Percentiles rank a stretch among this genome's conserved stretches.
These are phyloP conservation scores for Drosophila quasianomalipes DNA, from an alignment of 2,888 invertebrate genomes.

Conservation along the genomic window DNA sequence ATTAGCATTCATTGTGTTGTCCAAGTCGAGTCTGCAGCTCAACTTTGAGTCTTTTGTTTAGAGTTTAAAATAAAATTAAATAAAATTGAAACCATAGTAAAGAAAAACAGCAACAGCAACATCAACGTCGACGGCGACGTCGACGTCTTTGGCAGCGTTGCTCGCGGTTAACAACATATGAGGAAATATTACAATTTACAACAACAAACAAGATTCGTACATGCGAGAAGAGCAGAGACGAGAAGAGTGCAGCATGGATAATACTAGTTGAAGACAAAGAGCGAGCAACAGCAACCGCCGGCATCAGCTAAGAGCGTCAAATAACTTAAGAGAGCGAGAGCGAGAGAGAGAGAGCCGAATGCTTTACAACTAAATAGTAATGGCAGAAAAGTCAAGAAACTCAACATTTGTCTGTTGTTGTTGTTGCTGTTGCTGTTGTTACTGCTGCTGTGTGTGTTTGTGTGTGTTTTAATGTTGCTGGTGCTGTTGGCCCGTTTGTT, in stretches of 20 bases:
- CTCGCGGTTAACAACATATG: slow-evolving; percentile 58
- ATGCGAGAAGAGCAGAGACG: slow-evolving; percentile 4
- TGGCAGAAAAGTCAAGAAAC: slow-evolving; percentile 78
- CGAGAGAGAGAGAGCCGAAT: slow-evolving; percentile 39
- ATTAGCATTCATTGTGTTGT: slow-evolving; percentile 59
- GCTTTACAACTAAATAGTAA: slow-evolving; percentile 55
- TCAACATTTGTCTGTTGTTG: slow-evolving; percentile 56
- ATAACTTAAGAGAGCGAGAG: slow-evolving; percentile 18
- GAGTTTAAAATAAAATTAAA: slow-evolving; percentile 79
- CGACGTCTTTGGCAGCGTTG: slow-evolving; percentile 24
- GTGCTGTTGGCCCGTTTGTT: slow-evolving; percentile 52
- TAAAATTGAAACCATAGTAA: slow-evolving; percentile 80
- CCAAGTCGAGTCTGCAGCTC: slow-evolving; percentile 63
- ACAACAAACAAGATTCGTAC: slow-evolving; percentile 24
- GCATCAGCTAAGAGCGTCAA: slow-evolving; percentile 26
- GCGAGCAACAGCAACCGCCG: slow-evolving; percentile 46
- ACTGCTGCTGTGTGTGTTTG: slow-evolving; percentile 11
- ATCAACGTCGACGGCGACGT: background rate
- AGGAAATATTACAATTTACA: slow-evolving; percentile 67
- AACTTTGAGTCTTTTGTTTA: slow-evolving; percentile 69
- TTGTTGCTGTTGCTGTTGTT: slow-evolving; percentile 36
- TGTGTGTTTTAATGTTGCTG: slow-evolving; percentile 35
- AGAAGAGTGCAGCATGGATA: slow-evolving; percentile 56
- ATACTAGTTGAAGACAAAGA: slow-evolving; percentile 46
- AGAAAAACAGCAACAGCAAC: slow-evolving; percentile 51